Evolutionary conservation across 2,888 invertebrate genomes (phyloP).

Genomic region (Augiades crinisus): DNA sequence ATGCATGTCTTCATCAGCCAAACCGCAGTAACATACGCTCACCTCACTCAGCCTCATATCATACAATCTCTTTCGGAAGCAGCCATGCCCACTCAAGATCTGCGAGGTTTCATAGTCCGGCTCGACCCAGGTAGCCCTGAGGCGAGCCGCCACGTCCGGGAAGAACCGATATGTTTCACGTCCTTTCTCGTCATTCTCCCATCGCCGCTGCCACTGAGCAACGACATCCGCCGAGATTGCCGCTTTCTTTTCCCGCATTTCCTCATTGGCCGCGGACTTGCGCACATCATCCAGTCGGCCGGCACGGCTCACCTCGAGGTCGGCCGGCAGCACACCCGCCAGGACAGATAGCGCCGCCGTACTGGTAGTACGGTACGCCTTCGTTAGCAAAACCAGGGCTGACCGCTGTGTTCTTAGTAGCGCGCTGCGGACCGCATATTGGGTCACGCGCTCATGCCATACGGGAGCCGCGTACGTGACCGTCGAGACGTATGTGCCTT

Average conservation of each 20-base stretch:
- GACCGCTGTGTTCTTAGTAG: slow-evolving; percentile 25
- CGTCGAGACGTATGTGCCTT: slow-evolving; percentile 31
- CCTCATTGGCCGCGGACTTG: neutral
- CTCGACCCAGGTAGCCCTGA: slow-evolving; percentile 30
- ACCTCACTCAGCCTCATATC: slow-evolving; percentile 27
- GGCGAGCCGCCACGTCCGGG: slow-evolving; percentile 32
- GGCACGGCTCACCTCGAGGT: slow-evolving; percentile 32
- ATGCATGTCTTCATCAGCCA: slow-evolving; percentile 10
- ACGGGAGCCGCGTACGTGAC: slow-evolving; percentile 32
- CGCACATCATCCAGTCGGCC: slow-evolving; percentile 12
- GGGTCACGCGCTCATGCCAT: slow-evolving; percentile 15
- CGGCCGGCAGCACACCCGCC: slow-evolving; percentile 37
- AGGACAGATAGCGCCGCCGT: slow-evolving; percentile 36
- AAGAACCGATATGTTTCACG: slow-evolving; percentile 34
- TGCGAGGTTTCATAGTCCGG: slow-evolving; percentile 35
- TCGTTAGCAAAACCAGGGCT: slow-evolving; percentile 28
- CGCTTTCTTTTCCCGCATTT: neutral
- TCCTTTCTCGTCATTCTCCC: slow-evolving; percentile 28
- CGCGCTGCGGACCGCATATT: slow-evolving; percentile 12
- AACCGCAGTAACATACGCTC: slow-evolving; percentile 24
- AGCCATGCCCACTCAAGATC: slow-evolving; percentile 35
- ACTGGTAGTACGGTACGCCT: slow-evolving; percentile 39
- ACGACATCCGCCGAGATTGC: slow-evolving; percentile 1
- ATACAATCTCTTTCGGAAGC: slow-evolving; percentile 29
- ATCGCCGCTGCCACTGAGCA: slow-evolving; percentile 32